Base-by-base conservation (phyloP, 1,140 invertebrate species). In the Homarus americanus region DNA sequence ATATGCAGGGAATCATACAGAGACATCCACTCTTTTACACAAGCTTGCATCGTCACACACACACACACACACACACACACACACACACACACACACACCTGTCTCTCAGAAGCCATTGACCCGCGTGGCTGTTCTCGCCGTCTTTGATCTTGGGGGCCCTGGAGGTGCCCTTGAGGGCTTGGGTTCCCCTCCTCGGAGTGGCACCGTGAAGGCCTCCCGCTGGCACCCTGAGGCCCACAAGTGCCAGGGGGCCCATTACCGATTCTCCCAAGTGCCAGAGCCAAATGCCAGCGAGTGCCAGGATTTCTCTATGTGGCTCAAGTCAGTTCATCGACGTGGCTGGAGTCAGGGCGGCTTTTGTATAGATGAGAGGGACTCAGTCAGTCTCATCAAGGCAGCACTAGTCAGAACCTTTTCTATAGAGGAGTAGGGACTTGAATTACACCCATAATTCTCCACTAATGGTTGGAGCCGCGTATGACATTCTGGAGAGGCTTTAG, bases 201-300 rank as follows among this genome's bases (percentile, higher is more conserved):
- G 63, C 63, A 69, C 63, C 63, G 20, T 32, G 63, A 69, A 69
- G 63, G 63, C n/a, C 63, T 69, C n/a, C 63, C 10, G n/a, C 28
- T 32, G 63, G 63, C n/a, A 32, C 20, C 63, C 63, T 24, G 63
- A 69, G 63, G 63, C 5, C 63, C 63, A 69, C 63, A 69, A 69
- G 63, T 69, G 63, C n/a, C 63, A 69, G 17, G 63, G 63, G n/a
- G 63, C 63, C 63, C 63, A 69, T 69, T 69, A 69, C 63, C n/a
- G 63, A 17, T 69, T 28, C n/a, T 69, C 5, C n/a, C 63, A 32
- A 69, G 63, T 28, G 63, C 63, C 63, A 69, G 24, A 9, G 20
- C 12, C 58, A 63, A 63, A 20, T 15, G 58, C 15, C 58, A 63
- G 44, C 58, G 7, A 69, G 63, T 32, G 63, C 63, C 28, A 12